A percentile compares a stretch with the other conserved stretches of the same genome.
These are phyloP conservation scores for Acleris sparsana DNA, from an alignment of 2,888 invertebrate species.

Conservation along the genomic window DNA sequence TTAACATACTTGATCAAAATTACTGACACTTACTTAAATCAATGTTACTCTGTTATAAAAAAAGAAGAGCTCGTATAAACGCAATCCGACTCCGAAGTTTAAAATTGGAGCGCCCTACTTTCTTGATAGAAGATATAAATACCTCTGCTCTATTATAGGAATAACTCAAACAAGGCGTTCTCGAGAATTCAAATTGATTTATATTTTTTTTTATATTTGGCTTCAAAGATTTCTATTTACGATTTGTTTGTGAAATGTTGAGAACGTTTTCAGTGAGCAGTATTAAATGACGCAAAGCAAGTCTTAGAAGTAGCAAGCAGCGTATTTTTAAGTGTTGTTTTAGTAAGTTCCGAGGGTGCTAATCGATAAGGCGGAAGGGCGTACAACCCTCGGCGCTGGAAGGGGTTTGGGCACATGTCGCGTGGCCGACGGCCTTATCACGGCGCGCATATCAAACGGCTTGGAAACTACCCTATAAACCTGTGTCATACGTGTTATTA, in stretches of 20 bases:
- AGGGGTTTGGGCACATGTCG: constrained; percentile 79
- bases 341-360: constrained; percentile 65
- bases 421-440: constrained; percentile 75
- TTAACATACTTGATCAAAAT: constrained; percentile 39
- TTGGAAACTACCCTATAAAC: constrained; percentile 66
- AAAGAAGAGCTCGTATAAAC: constrained; percentile 47
- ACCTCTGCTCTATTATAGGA: constrained; percentile 23
- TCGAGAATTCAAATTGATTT: neutral
- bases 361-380: constrained; percentile 82
- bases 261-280: neutral
- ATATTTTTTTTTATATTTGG: too few species aligned
- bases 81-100: constrained; percentile 66
- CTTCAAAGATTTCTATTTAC: too few species aligned
- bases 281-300: neutral
- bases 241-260: neutral
- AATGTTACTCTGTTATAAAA: constrained; percentile 47
- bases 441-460: constrained; percentile 76
- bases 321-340: constrained; percentile 54
- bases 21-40: constrained; percentile 16
- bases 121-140: constrained; percentile 32
- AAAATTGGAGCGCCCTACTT: constrained; percentile 58
- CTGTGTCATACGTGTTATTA: constrained; percentile 35
- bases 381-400: constrained; percentile 69
- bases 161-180: constrained; percentile 10
- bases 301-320: neutral